Conservation (phyloP, 2,113 vertebrate species). For the Chlorocebus sabaeus region DNA sequence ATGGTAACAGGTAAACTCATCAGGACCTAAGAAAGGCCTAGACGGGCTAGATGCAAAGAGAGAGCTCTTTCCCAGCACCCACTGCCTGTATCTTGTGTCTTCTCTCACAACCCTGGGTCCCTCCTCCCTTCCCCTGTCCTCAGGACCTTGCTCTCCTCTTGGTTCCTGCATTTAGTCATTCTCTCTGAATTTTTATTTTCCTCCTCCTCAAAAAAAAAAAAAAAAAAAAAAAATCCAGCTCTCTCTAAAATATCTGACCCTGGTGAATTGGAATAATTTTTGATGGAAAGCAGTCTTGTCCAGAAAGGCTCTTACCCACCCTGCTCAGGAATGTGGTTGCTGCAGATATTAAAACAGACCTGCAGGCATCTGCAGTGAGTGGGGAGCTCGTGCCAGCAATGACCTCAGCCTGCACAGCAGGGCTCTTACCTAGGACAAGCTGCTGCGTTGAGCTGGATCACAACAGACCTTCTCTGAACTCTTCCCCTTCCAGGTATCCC, state of each 20-base stretch:
- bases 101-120: background rate
- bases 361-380: slow-evolving; percentile 75
- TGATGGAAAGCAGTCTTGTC: slow-evolving; percentile 73
- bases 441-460: slow-evolving; percentile 7
- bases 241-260: slow-evolving; percentile 59
- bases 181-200: slow-evolving; percentile 52
- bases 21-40: background rate
- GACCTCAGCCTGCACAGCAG: slow-evolving; percentile 79
- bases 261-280: slow-evolving; percentile 53
- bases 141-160: background rate
- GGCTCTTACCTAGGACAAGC: slow-evolving; percentile 75
- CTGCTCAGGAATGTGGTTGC: slow-evolving; percentile 82
- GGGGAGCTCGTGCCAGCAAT: slow-evolving; percentile 78
- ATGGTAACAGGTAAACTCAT: background rate
- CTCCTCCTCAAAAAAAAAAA: background rate
- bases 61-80: background rate
- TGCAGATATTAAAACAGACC: slow-evolving; percentile 82
- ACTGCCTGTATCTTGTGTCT: background rate
- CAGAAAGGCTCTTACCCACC: slow-evolving; percentile 76
- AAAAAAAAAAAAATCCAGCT: background rate
- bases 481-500: background rate
- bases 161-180: slow-evolving; percentile 30
- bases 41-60: background rate
- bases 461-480: background rate
- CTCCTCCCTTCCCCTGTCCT: background rate